phyloP scores from a whole-genome alignment of 2,113 vertebrate genomes.

The Corydoras sp. region DNA sequence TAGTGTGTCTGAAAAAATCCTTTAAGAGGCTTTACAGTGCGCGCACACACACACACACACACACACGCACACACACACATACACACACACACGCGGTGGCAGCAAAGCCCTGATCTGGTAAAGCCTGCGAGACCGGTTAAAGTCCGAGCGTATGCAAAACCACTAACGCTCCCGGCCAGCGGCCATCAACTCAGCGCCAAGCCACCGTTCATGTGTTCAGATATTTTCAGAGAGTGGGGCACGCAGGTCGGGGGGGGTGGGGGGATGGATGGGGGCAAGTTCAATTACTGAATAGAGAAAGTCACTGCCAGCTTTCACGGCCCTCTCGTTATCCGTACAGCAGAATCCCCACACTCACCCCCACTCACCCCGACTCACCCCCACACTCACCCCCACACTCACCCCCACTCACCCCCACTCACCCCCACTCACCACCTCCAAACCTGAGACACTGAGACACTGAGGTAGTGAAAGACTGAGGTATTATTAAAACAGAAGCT shows the following conservation, averaged over 20 bases:
- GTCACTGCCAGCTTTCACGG: neutral
- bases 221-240: neutral
- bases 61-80: slow-evolving; percentile 4
- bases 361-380: too few relatives aligned
- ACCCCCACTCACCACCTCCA: neutral
- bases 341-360: neutral
- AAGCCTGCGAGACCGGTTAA: neutral
- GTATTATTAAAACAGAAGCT: too few relatives aligned
- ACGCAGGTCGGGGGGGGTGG: neutral
- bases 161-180: neutral
- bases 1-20: neutral
- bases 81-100: neutral
- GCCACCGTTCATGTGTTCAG: neutral
- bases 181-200: neutral
- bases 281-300: neutral
- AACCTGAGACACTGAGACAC: too few relatives aligned
- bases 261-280: neutral
- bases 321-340: neutral
- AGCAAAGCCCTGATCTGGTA: neutral
- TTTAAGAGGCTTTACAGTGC: neutral
- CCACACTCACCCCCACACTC: too few relatives aligned
- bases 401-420: too few relatives aligned
- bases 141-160: slow-evolving; percentile 1
- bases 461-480: too few relatives aligned
- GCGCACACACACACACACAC: slow-evolving; percentile 1